Conservation (phyloP, 2,888 invertebrate genomes). For the Campopleginae sp. region DNA sequence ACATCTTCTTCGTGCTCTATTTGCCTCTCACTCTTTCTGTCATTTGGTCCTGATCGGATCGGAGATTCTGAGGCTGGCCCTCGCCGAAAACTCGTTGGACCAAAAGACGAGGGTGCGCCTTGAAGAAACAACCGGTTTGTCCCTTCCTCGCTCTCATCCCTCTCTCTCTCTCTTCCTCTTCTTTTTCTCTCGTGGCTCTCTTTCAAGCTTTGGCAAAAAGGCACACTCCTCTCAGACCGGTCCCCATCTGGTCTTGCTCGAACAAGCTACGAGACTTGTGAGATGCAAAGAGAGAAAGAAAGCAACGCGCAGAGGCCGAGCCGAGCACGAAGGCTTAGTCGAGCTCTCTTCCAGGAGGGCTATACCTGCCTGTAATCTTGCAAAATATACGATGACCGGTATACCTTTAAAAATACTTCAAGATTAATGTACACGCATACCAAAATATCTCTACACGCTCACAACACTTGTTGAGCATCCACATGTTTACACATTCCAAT, state of each 20-base stretch:
- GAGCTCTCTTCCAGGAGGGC: conserved; percentile 13
- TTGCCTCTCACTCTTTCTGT: conserved; percentile 15
- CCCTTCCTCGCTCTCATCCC: neutral
- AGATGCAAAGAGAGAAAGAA: conserved; percentile 23
- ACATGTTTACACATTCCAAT: neutral
- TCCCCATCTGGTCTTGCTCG: conserved; percentile 57
- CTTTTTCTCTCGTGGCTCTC: neutral
- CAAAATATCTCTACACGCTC: neutral
- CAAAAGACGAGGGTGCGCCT: conserved; percentile 54
- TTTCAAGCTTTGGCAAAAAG: conserved; percentile 26
- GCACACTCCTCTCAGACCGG: conserved; percentile 35
- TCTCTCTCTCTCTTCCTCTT: neutral
- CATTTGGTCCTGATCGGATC: conserved; percentile 40
- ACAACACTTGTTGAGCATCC: neutral
- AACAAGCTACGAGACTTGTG: conserved; percentile 18
- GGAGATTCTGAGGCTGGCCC: conserved; percentile 20
- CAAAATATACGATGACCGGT: conserved; percentile 57
- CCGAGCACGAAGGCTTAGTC: conserved; percentile 4
- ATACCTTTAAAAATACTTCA: conserved; percentile 34
- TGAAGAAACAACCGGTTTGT: conserved; percentile 54
- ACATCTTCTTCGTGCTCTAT: neutral
- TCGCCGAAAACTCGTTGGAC: conserved; percentile 61
- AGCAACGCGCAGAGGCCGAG: conserved; percentile 16
- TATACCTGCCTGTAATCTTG: conserved; percentile 60
- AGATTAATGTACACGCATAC: conserved; percentile 47